These are phyloP conservation scores for Cydia amplana DNA, from an alignment of 1,140 invertebrate species.

Conservation along the genomic window DNA sequence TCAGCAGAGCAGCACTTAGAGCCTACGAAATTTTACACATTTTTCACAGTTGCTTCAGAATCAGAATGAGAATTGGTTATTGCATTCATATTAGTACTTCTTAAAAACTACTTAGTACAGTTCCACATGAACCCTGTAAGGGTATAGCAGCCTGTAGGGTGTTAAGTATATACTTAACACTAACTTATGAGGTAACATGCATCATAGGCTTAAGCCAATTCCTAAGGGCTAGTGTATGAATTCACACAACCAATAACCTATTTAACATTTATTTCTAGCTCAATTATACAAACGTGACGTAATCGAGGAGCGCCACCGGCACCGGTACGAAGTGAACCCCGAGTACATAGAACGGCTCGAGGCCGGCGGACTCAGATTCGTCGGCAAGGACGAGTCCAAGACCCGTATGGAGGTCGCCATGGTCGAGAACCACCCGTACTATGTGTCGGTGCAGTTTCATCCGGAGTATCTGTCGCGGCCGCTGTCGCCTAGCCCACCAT, in stretches of 20 bases:
- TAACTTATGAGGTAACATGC: too few species aligned
- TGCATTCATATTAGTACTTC: too few species aligned
- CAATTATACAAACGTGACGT: conserved; percentile 91
- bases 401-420: conserved; percentile 93
- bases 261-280: conserved; percentile 77
- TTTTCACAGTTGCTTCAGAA: too few species aligned
- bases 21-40: too few species aligned
- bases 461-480: conserved; percentile 98
- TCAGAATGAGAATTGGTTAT: too few species aligned
- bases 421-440: conserved; percentile 91
- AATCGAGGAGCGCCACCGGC: conserved; percentile 98
- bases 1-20: too few species aligned
- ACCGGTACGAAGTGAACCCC: conserved; percentile 98
- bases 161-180: too few species aligned
- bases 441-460: conserved; percentile 97
- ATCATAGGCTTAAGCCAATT: too few species aligned
- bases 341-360: conserved; percentile 90
- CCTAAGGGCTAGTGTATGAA: too few species aligned
- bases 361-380: conserved; percentile 92
- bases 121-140: too few species aligned
- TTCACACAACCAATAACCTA: background rate
- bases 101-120: too few species aligned
- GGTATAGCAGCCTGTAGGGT: too few species aligned
- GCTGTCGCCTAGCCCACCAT: conserved; percentile 95
- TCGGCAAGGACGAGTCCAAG: conserved; percentile 88